These are phyloP conservation scores for Egretta garzetta DNA, from an alignment of 2,113 vertebrate species.

Conservation along the genomic window DNA sequence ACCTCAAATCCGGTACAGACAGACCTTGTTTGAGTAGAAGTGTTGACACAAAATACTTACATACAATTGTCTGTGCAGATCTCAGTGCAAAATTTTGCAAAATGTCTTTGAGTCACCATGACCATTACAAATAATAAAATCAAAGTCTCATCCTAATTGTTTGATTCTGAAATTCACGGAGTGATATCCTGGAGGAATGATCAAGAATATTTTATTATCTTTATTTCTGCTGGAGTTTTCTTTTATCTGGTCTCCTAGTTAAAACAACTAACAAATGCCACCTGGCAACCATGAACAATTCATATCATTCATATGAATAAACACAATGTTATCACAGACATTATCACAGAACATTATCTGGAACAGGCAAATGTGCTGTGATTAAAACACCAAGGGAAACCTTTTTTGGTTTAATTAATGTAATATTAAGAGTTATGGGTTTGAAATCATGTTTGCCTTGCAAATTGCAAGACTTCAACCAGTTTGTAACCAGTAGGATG, in stretches of 20 bases:
- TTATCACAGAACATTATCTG: neutral
- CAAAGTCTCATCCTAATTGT: neutral
- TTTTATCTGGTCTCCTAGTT: neutral
- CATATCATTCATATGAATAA: neutral
- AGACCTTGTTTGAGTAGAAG: neutral
- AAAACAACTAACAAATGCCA: neutral
- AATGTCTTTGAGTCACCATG: neutral
- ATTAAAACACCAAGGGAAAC: constrained; percentile 53
- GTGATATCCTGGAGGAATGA: neutral
- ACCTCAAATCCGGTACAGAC: neutral
- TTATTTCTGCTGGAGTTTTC: constrained; percentile 7
- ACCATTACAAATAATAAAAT: neutral
- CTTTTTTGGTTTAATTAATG: neutral
- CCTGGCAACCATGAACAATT: neutral
- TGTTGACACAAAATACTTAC: neutral
- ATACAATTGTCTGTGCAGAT: neutral
- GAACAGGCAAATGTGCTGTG: constrained; percentile 16
- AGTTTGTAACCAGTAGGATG: neutral
- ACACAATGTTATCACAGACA: neutral
- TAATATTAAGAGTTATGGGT: neutral
- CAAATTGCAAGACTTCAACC: neutral
- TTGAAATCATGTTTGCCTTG: neutral
- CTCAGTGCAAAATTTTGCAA: neutral
- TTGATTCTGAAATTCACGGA: neutral
- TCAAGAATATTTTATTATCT: neutral